These are phyloP conservation scores for Adelosebastes latens DNA, from an alignment of 2,797 vertebrate species.

Conservation along the genomic window DNA sequence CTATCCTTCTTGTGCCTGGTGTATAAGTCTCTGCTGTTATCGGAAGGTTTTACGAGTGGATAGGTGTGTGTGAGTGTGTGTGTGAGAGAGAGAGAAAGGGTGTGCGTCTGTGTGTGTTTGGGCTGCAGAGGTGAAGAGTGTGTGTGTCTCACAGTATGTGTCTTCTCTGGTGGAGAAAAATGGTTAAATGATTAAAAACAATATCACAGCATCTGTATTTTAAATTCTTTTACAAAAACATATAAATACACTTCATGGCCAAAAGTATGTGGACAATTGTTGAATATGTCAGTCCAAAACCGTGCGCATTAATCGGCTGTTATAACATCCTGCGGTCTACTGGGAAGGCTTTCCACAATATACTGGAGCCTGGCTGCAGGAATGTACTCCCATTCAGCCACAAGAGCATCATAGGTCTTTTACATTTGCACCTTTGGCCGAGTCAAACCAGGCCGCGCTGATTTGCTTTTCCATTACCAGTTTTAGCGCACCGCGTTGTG, in stretches of 20 bases:
- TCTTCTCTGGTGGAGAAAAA: neutral
- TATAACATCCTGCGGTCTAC: neutral
- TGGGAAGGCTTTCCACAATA: neutral
- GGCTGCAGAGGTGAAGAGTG: neutral
- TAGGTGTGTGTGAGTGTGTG: conserved; percentile 34
- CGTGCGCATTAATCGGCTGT: neutral
- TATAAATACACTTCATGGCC: no score
- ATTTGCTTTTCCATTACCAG: no score
- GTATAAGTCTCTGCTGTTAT: conserved; percentile 56
- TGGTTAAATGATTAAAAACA: neutral
- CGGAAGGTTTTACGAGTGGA: conserved; percentile 42
- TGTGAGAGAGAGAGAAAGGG: conserved; percentile 18
- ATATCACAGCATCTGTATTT: neutral
- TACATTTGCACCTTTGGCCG: no score
- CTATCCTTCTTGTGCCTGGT: conserved; percentile 39
- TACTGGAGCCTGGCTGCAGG: neutral
- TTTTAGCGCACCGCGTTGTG: no score
- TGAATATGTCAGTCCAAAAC: neutral
- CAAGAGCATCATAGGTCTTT: neutral
- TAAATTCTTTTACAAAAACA: neutral
- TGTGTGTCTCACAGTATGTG: neutral
- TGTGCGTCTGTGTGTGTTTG: neutral
- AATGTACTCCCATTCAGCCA: neutral
- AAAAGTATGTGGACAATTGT: neutral
- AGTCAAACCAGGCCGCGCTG: no score